Base-by-base conservation (phyloP, 2,113 vertebrate species). In the Budorcas taxicolor region DNA sequence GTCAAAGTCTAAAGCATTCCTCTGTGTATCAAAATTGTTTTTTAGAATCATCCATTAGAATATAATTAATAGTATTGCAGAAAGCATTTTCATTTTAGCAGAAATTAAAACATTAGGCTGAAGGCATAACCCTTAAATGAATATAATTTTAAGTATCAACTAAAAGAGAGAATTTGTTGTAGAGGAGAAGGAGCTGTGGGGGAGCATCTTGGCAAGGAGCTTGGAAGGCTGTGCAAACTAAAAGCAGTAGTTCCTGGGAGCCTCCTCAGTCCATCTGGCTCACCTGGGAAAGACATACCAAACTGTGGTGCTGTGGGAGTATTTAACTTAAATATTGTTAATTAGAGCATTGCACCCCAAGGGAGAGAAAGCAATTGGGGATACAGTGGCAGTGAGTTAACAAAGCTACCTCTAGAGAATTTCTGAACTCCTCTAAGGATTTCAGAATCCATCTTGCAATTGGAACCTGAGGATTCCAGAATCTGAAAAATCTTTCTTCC, bases 281-380 rank as follows among this genome's bases (percentile, higher is more conserved):
- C 52, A 40, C 87, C 58, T 47, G n/a, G 60, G 31, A 82, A 87
- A 94, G 74, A 45, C 60, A 53, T 55, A 40, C 7, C 50, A 64
- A 83, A 36, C 47, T 25, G 45, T 53, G 82, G 40, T 47, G 36
- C 78, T n/a, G 11, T 62, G 85, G 33, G 82, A 92, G 27, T 84
- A 12, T 67, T 96, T 87, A 93, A 55, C 45, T 82, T 89, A 88
- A 97, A 89, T 43, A 13, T 50, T 86, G 60, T 83, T 94, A 97
- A 97, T 97, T 67, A 93, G 92, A 64, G 55, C 21, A 62, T 90
- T 67, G 23, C 5, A 17, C 12, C 53, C 91, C 47, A 31, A 29
- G 89, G 58, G 96, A 95, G 85, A n/a, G 91, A 82, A 89, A 74
- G 25, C 88, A 87, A 86, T 25, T n/a, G 25, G 15, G 13, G 10